Base-by-base conservation (phyloP, 2,888 invertebrate species). In the Brachycybe producta region DNA sequence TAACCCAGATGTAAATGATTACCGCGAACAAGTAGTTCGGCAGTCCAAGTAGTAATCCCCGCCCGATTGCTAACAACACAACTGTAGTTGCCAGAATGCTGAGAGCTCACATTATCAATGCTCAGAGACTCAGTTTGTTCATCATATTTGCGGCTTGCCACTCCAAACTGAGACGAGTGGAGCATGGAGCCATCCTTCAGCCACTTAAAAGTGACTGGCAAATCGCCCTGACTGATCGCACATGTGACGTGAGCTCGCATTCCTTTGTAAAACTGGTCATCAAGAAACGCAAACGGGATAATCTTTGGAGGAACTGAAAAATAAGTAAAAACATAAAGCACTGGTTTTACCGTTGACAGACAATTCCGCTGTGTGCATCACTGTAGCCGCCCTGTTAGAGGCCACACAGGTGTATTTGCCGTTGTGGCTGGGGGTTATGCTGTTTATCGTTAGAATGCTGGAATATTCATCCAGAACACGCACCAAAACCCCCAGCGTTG, bases 221-320 rank as follows among this genome's bases (percentile, higher is more conserved):
- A 48, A 42, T 52, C 52, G 21, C 52, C 52, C 41, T 52, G 52
- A 35, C 38, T 49, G 13, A 52, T 36, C 24, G 52, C 52, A 30
- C 52, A 52, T 23, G 52, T 52, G 41, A 52, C 42, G 47, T 52
- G 52, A 19, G 52, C 47, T 27, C 52, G 38, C 52, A 52, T 66
- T 65, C n/a, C 67, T 35, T 48, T 52, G 46, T 48, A 52, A 46
- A 48, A 52, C 47, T 52, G 52, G 58, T 82, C 80, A 47, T 82
- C 81, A 53, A 82, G 82, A 60, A 84, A 81, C 62, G 75, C 75
- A 62, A 83, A 80, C 40, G 79, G 77, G 60, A 76, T 73, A 60
- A 83, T 78, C 73, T 79, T 79, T 53, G 81, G 81, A 57, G 75
- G 68, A 64, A 81, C 80, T 79, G 67, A 62, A 66, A 57, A 26